A percentile compares a stretch with the other conserved stretches of the same genome.
Conservation (phyloP, 1,140 invertebrate species). For the Drosophila repletoides region DNA sequence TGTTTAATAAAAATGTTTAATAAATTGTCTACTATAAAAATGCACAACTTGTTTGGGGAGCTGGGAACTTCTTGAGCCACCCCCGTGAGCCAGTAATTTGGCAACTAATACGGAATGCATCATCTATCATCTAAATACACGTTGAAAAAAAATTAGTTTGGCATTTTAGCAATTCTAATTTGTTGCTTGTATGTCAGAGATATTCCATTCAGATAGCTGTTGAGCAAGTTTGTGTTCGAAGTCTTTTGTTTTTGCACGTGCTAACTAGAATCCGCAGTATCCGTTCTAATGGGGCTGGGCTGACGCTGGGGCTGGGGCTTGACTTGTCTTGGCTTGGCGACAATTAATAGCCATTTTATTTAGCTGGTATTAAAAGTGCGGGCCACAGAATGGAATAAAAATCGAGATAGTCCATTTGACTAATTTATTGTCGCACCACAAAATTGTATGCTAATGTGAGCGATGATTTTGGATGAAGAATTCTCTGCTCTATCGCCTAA, state of each 20-base stretch:
- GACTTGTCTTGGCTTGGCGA: background rate
- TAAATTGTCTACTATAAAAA: no score
- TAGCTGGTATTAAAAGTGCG: constrained; percentile 26
- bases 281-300: constrained; percentile 1
- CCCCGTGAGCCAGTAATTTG: background rate
- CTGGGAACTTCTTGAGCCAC: background rate
- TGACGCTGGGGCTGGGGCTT: no score
- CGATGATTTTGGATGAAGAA: constrained; percentile 27
- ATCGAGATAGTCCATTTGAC: constrained; percentile 2
- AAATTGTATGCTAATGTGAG: constrained; percentile 62
- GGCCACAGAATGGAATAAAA: constrained; percentile 3
- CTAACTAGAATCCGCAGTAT: background rate
- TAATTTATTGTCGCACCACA: constrained; percentile 47
- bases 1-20: no score
- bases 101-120: background rate
- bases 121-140: constrained; percentile 15
- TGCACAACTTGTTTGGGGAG: no score
- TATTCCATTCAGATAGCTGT: constrained; percentile 1
- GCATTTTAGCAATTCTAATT: constrained; percentile 27
- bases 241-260: constrained; percentile 38
- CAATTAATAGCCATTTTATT: constrained; percentile 60
- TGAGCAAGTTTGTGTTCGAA: constrained; percentile 31
- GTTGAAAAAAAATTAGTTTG: constrained; percentile 18
- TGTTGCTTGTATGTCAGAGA: background rate
- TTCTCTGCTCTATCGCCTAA: constrained; percentile 47